Base-by-base conservation (phyloP, 2,797 vertebrate species). In the Numenius phaeopus region DNA sequence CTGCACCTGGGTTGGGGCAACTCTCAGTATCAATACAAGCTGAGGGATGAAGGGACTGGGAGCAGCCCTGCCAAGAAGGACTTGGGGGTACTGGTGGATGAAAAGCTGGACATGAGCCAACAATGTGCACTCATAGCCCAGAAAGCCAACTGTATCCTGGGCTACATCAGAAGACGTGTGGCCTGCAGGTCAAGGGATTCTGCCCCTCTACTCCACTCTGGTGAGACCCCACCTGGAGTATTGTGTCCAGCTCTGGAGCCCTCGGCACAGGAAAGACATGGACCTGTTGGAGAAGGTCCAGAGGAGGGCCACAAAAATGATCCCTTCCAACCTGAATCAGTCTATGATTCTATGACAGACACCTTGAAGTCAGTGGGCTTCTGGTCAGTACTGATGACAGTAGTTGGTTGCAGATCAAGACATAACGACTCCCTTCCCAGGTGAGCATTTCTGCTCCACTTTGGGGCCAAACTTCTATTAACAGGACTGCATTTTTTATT, bases 181-280 rank as follows among this genome's bases (percentile, higher is more conserved):
- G 10, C 23, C 27, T 64, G n/a, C 2, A 62, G n/a, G 26, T 12
- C 1, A 0, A 66, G 3, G 23, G 50, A 49, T 69, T n/a, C 64
- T 54, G 4, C 20, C 22, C 9, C 23, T 75, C 39, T 50, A 10
- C 30, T 47, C 55, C 2, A 2, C 40, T 10, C 70, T 52, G 11
- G 9, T 37, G 34, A 81, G 76, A 76, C 6, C 22, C 8, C 26
- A 42, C 9, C n/a, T 57, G 59, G 10, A 88, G 14, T 39, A 14
- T 7, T 24, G 24, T 3, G 1, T 80, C 13, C 49, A 89, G 18
- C 18, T 70, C 70, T 86, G 40, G 26, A 10, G 24, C 10, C 40
- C 7, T 21, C 46, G 23, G 7, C 4, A 55, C 3, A 55, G 6
- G n/a, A 75, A 85, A 9, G 21, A 34, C 20, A 27, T 30, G 23